Evolutionary conservation across 1,140 invertebrate species (phyloP), one percentile per base, ranked within the genome.

Genomic region (Eumaeus atala): DNA sequence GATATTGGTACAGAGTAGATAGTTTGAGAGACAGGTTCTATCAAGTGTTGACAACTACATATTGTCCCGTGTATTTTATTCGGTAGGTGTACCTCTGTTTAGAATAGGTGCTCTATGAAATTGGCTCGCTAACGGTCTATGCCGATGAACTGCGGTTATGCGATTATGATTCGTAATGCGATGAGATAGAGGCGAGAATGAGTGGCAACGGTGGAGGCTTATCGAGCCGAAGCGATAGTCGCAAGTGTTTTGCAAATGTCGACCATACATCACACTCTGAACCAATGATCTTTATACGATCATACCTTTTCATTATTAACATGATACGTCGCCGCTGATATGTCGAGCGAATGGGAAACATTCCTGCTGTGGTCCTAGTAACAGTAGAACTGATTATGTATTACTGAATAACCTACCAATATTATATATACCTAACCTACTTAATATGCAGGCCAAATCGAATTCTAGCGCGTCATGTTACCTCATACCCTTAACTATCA

Each of bases 1-100:
- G 16, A 47, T 34, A 12, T 17, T 48, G 14, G 42, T 21, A 37
- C 52, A 55, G 58, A 66, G 66, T 79, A 75, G 77, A 81, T 79
- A 82, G 77, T 78, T 82, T 83, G 81, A 84, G 58, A 83, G 81
- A 83, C 81, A 84, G 77, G 74, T 80, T 70, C 81, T 84, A 84
- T 84, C 81, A 84, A 77, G 68, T 58, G 64, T 63, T 83, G 81
- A 84, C 81, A 84, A 77, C 77, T 83, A 84, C 77, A 83, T 84
- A 84, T 81, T 81, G 77, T 69, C 69, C 49, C 48, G 60, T 64
- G 69, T 73, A 73, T 80, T 80, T 78, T 79, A 77, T 81, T 77
- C 68, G 71, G 68, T 67, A 77, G 71, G 72, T 77, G 72, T 72
- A 75, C 72, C 72, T 74, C 74, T 76, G 77, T 70, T 75, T 70